A percentile compares a stretch with the other conserved stretches of the same genome.
These are phyloP conservation scores for Geotria australis DNA, from an alignment of 2,797 vertebrate species.

Conservation along the genomic window DNA sequence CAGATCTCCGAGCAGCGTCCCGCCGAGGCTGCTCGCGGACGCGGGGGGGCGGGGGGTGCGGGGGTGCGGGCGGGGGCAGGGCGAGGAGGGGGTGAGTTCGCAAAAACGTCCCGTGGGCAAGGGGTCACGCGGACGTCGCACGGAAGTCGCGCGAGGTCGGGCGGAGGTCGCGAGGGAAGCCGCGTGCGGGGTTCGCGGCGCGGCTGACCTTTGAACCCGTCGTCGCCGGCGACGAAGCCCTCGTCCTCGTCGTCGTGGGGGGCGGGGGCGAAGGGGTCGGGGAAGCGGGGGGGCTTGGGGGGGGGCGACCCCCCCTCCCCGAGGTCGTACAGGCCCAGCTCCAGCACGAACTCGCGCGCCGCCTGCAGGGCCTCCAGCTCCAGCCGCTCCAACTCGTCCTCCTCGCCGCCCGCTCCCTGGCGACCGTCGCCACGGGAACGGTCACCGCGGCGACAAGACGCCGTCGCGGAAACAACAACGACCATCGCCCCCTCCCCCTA, in stretches of 20 bases:
- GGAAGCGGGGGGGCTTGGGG: conserved; percentile 25
- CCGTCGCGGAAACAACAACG: too few species aligned
- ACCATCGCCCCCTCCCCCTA: too few species aligned
- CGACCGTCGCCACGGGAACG: too few species aligned
- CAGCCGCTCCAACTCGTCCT: conserved; percentile 44
- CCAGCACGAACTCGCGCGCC: conserved; percentile 50
- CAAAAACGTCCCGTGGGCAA: too few species aligned
- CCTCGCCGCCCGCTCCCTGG: conserved; percentile 2
- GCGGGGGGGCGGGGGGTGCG: too few species aligned
- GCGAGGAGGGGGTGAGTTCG: too few species aligned
- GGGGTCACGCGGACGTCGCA: conserved; percentile 29
- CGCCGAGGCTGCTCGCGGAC: too few species aligned
- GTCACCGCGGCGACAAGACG: too few species aligned
- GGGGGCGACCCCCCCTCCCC: conserved; percentile 15
- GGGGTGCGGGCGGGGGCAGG: too few species aligned
- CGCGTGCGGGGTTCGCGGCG: conserved; percentile 12
- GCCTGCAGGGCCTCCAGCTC: conserved; percentile 56
- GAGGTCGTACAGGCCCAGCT: conserved; percentile 38
- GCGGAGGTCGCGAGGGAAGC: conserved; percentile 21
- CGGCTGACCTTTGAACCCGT: conserved; percentile 13
- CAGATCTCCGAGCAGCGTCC: too few species aligned
- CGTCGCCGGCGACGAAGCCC: conserved; percentile 39
- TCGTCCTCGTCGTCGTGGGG: conserved; percentile 47
- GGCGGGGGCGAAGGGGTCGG: conserved; percentile 25
- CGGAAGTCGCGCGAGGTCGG: conserved; percentile 70